Evolutionary conservation across 2,797 vertebrate genomes (phyloP).

Genomic region (Clarias laeviceps): DNA sequence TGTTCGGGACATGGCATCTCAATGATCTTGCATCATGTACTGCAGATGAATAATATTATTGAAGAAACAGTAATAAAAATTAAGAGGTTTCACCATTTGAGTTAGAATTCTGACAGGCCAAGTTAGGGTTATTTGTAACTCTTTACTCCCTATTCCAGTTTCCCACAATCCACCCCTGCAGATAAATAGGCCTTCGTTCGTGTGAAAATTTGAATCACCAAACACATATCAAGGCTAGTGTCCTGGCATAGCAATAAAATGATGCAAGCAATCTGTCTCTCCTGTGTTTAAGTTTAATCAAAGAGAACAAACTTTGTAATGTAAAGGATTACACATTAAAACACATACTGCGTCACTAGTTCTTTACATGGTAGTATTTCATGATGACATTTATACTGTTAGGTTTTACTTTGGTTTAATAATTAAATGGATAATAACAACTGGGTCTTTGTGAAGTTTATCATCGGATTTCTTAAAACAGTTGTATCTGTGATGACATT

Average conservation of each 20-base stretch:
- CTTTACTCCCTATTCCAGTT: background rate
- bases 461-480: background rate
- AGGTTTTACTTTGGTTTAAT: background rate
- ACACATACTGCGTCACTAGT: background rate
- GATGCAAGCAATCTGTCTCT: background rate
- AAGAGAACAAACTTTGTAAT: background rate
- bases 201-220: background rate
- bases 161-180: background rate
- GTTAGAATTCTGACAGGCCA: background rate
- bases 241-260: background rate
- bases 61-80: background rate
- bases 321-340: constrained; percentile 2
- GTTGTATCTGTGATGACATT: background rate
- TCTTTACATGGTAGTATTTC: background rate
- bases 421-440: background rate
- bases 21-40: background rate
- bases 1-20: background rate
- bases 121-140: background rate
- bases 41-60: background rate
- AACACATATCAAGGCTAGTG: background rate
- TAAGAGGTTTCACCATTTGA: background rate
- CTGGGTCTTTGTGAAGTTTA: background rate
- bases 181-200: background rate
- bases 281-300: background rate
- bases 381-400: constrained; percentile 4